Percentiles rank a stretch among this genome's conserved stretches.
phyloP scores from a whole-genome alignment of 2,888 invertebrate species.

The Selenia dentaria region DNA sequence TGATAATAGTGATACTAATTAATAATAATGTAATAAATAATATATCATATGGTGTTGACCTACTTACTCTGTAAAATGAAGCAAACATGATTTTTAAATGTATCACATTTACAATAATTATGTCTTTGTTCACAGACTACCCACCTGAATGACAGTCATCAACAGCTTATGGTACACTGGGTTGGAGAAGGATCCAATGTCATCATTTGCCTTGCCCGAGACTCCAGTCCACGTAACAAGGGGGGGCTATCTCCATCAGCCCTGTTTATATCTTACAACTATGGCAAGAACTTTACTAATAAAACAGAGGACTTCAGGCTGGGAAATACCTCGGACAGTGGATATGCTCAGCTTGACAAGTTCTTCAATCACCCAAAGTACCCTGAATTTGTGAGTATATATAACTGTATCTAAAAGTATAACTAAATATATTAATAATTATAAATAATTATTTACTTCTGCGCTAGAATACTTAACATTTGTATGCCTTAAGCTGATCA shows the following conservation, averaged over 20 bases:
- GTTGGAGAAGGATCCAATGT: conserved; percentile 94
- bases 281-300: conserved; percentile 91
- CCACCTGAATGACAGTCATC: conserved; percentile 92
- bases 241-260: conserved; percentile 88
- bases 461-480: no score
- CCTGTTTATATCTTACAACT: conserved; percentile 94
- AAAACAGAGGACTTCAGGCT: conserved; percentile 88
- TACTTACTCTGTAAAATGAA: no score
- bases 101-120: no score
- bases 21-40: no score
- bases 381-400: conserved; percentile 90
- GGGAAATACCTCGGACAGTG: conserved; percentile 73
- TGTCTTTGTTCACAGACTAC: conserved; percentile 87
- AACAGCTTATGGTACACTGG: conserved; percentile 96
- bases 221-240: conserved; percentile 84
- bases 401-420: no score
- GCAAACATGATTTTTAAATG: no score
- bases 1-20: no score
- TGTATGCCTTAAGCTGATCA: no score
- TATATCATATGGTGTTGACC: no score
- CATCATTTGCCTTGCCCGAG: conserved; percentile 93
- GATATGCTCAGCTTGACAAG: conserved; percentile 90
- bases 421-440: no score
- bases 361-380: conserved; percentile 94
- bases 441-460: no score